A percentile compares a stretch with the other conserved stretches of the same genome.
Evolutionary conservation across 2,113 vertebrate genomes (phyloP).

Genomic region (Otolemur garnettii): DNA sequence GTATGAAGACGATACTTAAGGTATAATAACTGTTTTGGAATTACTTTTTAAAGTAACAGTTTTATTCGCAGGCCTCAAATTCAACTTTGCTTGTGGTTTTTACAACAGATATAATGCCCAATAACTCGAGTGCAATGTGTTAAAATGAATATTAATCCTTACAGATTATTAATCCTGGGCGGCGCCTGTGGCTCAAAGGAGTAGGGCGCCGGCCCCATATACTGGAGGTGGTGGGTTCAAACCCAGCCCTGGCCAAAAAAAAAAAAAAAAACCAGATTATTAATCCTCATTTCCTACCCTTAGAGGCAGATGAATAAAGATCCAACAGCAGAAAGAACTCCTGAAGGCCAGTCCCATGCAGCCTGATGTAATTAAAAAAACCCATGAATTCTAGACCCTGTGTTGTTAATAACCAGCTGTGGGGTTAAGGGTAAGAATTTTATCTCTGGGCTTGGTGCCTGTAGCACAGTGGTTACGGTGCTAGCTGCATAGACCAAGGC

Average conservation of each 20-base stretch:
- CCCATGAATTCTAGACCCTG: not conserved
- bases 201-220: too few relatives aligned
- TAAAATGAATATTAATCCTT: constrained; percentile 33
- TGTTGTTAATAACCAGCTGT: not conserved
- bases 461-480: too few relatives aligned
- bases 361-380: not conserved
- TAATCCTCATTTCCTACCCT: not conserved
- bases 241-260: too few relatives aligned
- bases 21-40: not conserved
- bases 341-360: not conserved
- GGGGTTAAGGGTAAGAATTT: not conserved
- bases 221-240: too few relatives aligned
- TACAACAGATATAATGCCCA: not conserved
- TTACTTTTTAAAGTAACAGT: constrained; percentile 26
- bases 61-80: constrained; percentile 24
- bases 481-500: too few relatives aligned
- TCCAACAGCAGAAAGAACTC: not conserved
- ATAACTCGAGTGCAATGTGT: not conserved
- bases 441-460: not conserved
- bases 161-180: not conserved
- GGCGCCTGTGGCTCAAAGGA: too few relatives aligned
- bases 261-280: not conserved
- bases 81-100: constrained; percentile 37
- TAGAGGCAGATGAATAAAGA: not conserved
- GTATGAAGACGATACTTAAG: not conserved